Conservation (phyloP, 1,140 invertebrate genomes). For the Phthorimaea operculella region DNA sequence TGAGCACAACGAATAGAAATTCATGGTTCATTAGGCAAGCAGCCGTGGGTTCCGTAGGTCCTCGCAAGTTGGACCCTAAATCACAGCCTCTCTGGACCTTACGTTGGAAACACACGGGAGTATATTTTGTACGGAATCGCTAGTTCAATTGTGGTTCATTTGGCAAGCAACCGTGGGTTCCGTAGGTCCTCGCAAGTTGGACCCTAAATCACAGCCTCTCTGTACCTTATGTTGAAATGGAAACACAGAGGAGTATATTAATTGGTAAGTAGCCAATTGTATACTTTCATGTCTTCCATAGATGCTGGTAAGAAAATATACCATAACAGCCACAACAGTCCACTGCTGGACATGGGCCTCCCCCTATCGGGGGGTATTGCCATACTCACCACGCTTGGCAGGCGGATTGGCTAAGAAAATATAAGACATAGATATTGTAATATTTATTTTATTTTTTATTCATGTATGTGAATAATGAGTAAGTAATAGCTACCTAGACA, state of each 20-base stretch:
- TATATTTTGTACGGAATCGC: not conserved
- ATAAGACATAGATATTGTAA: no score
- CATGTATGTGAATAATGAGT: no score
- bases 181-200: conserved; percentile 17
- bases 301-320: no score
- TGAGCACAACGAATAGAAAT: conserved; percentile 56
- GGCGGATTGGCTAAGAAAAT: no score
- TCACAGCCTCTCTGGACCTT: conserved; percentile 46
- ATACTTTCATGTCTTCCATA: no score
- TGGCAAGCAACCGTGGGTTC: conserved; percentile 28
- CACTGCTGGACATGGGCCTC: no score
- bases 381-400: no score
- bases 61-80: conserved; percentile 58
- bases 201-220: conserved; percentile 53
- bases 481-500: no score
- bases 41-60: conserved; percentile 34
- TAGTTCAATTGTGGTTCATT: not conserved
- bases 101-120: conserved; percentile 21
- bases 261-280: not conserved
- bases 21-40: conserved; percentile 58
- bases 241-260: conserved; percentile 23
- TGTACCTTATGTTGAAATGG: conserved; percentile 29
- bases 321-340: no score
- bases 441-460: no score
- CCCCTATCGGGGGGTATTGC: no score